phyloP scores from a whole-genome alignment of 2,113 vertebrate genomes.

The Crotalus viridis region DNA sequence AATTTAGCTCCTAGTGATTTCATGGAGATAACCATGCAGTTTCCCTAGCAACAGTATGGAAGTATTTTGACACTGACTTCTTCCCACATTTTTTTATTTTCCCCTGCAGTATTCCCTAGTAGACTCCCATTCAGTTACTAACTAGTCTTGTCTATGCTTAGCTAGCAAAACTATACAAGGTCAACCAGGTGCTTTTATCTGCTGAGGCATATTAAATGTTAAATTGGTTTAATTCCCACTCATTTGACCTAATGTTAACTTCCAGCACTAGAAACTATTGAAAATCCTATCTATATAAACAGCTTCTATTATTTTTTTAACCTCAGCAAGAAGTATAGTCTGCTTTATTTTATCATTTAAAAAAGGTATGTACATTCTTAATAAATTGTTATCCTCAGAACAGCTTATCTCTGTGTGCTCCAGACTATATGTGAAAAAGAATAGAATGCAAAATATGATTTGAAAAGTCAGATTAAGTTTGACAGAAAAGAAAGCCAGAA shows the following conservation, averaged over 20 bases:
- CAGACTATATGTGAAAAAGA: neutral
- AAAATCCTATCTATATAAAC: neutral
- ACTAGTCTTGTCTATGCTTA: too few species aligned
- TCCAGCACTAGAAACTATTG: neutral
- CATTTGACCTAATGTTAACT: neutral
- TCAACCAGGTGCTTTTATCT: too few species aligned
- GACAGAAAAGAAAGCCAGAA: neutral
- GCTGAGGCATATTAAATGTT: neutral
- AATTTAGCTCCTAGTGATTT: too few species aligned
- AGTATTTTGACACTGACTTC: too few species aligned
- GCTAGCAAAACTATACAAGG: too few species aligned
- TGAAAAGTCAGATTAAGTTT: constrained; percentile 6
- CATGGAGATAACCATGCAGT: too few species aligned
- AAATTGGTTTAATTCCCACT: neutral
- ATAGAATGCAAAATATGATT: neutral
- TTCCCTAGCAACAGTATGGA: too few species aligned
- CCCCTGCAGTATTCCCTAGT: too few species aligned
- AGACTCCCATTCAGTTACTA: too few species aligned
- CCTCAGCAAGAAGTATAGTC: neutral
- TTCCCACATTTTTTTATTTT: too few species aligned
- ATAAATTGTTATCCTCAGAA: neutral
- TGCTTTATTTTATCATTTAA: neutral
- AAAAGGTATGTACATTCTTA: constrained; percentile 1
- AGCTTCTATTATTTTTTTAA: neutral
- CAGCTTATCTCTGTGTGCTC: neutral